Evolutionary conservation across 2,797 vertebrate species (phyloP).

Genomic region (Rhinoraja longicauda): DNA sequence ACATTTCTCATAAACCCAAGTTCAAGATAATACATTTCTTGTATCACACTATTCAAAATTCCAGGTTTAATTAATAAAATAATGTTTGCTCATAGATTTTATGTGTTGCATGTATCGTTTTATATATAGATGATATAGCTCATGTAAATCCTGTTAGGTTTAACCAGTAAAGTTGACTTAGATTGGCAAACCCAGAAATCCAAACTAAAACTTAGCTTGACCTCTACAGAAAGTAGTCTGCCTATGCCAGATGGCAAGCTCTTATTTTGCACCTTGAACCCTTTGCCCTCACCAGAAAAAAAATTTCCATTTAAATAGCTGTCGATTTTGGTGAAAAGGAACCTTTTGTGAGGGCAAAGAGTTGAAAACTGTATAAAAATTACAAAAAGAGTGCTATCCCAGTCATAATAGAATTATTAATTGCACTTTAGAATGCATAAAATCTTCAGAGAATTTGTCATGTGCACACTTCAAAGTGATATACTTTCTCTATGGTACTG

Average conservation of each 20-base stretch:
- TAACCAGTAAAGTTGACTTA: not conserved
- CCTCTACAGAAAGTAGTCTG: not conserved
- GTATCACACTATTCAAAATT: not conserved
- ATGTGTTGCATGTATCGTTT: not conserved
- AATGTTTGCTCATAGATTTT: not conserved
- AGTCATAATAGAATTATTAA: constrained; percentile 16
- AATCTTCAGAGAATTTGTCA: constrained; percentile 16
- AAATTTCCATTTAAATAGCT: constrained; percentile 34
- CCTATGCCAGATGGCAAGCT: constrained; percentile 30
- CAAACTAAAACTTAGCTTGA: constrained; percentile 23
- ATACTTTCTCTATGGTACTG: not conserved
- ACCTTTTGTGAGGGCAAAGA: not conserved
- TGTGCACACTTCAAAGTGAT: not conserved
- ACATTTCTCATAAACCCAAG: not conserved
- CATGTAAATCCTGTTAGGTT: not conserved
- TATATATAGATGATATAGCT: not conserved
- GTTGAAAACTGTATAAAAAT: constrained; percentile 31
- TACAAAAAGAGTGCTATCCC: constrained; percentile 1
- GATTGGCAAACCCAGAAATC: not conserved
- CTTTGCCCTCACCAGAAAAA: constrained; percentile 27
- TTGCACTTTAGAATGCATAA: not conserved
- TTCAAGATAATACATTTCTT: not conserved
- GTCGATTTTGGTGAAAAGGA: not conserved
- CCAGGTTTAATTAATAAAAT: not conserved
- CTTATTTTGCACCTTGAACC: constrained; percentile 36